phyloP scores from a whole-genome alignment of 2,113 vertebrate species.

The Stigmatopora argus region DNA sequence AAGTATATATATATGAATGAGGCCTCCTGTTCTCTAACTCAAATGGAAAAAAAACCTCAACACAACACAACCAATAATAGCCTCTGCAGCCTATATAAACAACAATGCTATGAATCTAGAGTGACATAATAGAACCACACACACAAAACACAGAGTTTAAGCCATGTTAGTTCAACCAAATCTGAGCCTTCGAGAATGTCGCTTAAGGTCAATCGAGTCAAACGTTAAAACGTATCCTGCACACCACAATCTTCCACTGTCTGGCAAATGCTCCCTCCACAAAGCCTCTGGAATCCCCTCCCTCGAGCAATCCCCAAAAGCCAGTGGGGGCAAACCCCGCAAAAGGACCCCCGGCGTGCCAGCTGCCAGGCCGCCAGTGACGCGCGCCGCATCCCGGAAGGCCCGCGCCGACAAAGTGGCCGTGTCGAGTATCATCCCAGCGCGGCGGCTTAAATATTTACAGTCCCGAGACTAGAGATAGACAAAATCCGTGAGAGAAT shows the following conservation, averaged over 20 bases:
- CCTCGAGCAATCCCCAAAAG: conserved; percentile 22
- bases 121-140: background rate
- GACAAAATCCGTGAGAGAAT: conserved; percentile 7
- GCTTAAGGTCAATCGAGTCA: background rate
- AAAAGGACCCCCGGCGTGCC: conserved; percentile 39
- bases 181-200: background rate
- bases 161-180: background rate
- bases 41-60: background rate
- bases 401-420: conserved; percentile 31
- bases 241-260: conserved; percentile 24
- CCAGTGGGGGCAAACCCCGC: conserved; percentile 17
- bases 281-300: conserved; percentile 39
- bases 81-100: background rate
- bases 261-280: conserved; percentile 12
- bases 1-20: too few relatives aligned
- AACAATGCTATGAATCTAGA: background rate
- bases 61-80: background rate
- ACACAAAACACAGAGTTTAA: background rate
- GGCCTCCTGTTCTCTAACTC: background rate
- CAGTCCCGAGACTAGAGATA: conserved; percentile 25
- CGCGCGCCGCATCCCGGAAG: conserved; percentile 41
- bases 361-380: conserved; percentile 27
- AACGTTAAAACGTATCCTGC: conserved; percentile 15
- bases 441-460: conserved; percentile 47
- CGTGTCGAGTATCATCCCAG: conserved; percentile 46